Conservation (phyloP, 2,113 vertebrate species). For the Hippocampus comes region DNA sequence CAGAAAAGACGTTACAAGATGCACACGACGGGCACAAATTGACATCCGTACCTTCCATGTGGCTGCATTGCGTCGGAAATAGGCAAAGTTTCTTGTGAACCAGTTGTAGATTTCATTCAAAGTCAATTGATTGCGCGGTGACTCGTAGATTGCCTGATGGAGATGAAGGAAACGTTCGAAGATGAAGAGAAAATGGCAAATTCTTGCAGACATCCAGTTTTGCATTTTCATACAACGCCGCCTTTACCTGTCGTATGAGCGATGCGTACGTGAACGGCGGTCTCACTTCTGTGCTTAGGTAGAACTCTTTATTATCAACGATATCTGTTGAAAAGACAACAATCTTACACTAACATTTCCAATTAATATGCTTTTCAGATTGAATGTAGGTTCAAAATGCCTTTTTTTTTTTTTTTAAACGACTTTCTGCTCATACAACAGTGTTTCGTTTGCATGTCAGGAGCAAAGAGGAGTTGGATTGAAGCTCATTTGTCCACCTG, state of each 20-base stretch:
- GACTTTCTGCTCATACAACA: not conserved
- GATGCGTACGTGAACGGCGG: slow-evolving; percentile 98
- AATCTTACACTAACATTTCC: not conserved
- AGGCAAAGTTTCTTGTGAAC: slow-evolving; percentile 98
- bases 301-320: slow-evolving; percentile 98
- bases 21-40: not conserved
- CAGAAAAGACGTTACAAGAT: not conserved
- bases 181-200: not conserved
- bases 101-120: slow-evolving; percentile 99
- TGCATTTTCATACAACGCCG: not conserved
- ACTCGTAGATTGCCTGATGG: slow-evolving; percentile 92
- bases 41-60: slow-evolving; percentile 90
- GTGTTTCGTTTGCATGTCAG: not conserved
- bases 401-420: not conserved
- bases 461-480: not conserved
- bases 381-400: not conserved
- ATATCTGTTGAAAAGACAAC: slow-evolving; percentile 81
- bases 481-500: not conserved
- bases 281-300: slow-evolving; percentile 94
- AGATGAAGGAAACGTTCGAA: slow-evolving; percentile 9
- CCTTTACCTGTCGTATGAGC: slow-evolving; percentile 95
- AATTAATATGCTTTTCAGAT: not conserved
- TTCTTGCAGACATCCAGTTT: not conserved
- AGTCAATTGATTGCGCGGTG: slow-evolving; percentile 96
- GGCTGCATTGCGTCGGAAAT: slow-evolving; percentile 97